These are phyloP conservation scores for Drosophila birchii DNA, from an alignment of 2,888 invertebrate genomes.

Conservation along the genomic window DNA sequence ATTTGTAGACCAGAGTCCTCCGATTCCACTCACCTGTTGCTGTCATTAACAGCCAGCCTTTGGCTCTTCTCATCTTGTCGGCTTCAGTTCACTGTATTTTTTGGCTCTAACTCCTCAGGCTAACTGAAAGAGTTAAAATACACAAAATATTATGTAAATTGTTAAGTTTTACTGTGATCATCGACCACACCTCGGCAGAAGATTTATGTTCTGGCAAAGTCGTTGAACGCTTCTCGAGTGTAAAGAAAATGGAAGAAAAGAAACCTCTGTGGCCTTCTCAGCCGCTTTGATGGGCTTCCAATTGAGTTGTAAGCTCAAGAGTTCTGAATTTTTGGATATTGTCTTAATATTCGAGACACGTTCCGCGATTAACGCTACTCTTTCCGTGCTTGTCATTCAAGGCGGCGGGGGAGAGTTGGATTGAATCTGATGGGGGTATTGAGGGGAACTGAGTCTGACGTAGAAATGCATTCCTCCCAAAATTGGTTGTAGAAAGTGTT, in stretches of 20 bases:
- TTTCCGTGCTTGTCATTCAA: slow-evolving; percentile 23
- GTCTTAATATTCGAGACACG: slow-evolving; percentile 14
- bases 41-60: slow-evolving; percentile 86
- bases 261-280: slow-evolving; percentile 3
- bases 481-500: slow-evolving; percentile 72
- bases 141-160: slow-evolving; percentile 25
- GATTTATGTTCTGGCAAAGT: slow-evolving; percentile 42
- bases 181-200: slow-evolving; percentile 14
- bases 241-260: slow-evolving; percentile 11
- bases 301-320: slow-evolving; percentile 20
- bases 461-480: slow-evolving; percentile 24
- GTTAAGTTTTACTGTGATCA: slow-evolving; percentile 3
- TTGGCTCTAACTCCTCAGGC: slow-evolving; percentile 30
- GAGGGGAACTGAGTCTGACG: slow-evolving; percentile 5
- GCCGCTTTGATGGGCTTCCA: neutral
- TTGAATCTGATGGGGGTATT: slow-evolving; percentile 2
- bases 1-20: slow-evolving; percentile 36
- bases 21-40: slow-evolving; percentile 84
- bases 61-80: slow-evolving; percentile 85
- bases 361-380: slow-evolving; percentile 51
- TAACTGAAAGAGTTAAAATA: slow-evolving; percentile 38
- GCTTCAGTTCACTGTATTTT: slow-evolving; percentile 41
- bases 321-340: slow-evolving; percentile 19
- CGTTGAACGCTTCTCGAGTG: slow-evolving; percentile 31
- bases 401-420: slow-evolving; percentile 15